Percentiles rank a stretch among this genome's conserved stretches.
Conservation (phyloP, 2,113 vertebrate genomes). For the Upupa epops region DNA sequence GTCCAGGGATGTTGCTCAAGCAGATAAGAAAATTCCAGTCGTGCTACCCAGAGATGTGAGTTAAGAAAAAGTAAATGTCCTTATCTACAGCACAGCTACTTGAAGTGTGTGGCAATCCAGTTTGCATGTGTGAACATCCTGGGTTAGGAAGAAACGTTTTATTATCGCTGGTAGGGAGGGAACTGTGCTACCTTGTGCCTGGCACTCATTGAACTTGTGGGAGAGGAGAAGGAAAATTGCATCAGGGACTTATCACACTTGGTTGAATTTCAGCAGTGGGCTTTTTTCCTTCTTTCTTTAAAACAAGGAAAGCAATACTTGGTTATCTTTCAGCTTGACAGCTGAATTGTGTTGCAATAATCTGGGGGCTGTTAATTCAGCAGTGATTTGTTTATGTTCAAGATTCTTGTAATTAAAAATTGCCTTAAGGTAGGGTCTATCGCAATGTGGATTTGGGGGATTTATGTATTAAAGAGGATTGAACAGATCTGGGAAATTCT, state of each 20-base stretch:
- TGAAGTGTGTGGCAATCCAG: not conserved
- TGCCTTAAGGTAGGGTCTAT: not conserved
- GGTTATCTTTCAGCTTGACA: not conserved
- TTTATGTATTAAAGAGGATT: not conserved
- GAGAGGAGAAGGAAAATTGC: not conserved
- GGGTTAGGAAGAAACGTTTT: not conserved
- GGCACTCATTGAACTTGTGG: not conserved
- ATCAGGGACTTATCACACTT: not conserved
- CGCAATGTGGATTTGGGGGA: not conserved
- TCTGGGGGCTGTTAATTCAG: not conserved
- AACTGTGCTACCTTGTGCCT: not conserved
- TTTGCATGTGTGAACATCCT: not conserved
- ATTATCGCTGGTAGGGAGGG: not conserved
- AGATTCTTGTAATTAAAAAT: not conserved
- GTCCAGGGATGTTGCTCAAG: not conserved
- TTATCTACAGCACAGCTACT: not conserved
- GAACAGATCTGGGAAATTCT: not conserved
- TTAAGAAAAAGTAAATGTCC: not conserved
- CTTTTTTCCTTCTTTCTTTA: not conserved
- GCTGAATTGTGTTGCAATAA: not conserved
- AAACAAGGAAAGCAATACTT: not conserved
- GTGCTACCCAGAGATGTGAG: not conserved
- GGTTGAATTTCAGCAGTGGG: not conserved
- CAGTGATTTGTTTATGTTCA: not conserved
- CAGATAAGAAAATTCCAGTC: not conserved